Conservation (phyloP, 2,797 vertebrate genomes). For the Pseudotriccus pelzelni region DNA sequence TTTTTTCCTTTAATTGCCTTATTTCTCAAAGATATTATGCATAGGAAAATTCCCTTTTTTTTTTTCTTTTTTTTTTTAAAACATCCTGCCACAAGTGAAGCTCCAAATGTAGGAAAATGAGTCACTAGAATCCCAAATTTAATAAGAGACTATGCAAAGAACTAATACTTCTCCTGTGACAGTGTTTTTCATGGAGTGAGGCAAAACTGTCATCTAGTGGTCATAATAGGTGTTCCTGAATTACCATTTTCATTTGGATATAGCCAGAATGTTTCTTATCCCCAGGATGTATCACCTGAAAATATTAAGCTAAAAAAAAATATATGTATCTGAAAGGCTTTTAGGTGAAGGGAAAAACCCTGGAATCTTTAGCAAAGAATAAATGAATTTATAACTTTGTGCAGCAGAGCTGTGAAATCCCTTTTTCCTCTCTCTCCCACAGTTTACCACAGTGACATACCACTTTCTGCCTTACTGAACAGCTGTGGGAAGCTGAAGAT, state of each 20-base stretch:
- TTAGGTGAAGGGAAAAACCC: background rate
- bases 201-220: conserved; percentile 78
- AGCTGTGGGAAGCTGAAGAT: background rate
- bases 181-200: conserved; percentile 33
- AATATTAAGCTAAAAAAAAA: background rate
- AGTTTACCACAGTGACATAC: background rate
- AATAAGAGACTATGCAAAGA: background rate
- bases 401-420: background rate
- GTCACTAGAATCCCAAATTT: background rate
- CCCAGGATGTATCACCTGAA: background rate
- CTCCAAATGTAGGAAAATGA: background rate
- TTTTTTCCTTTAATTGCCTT: background rate
- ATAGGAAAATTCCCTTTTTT: background rate
- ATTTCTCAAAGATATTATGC: background rate
- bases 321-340: background rate
- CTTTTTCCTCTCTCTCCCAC: background rate
- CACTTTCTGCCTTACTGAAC: background rate
- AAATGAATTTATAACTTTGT: background rate
- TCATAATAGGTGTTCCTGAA: background rate
- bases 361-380: background rate
- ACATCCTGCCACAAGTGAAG: background rate
- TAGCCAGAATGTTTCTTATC: background rate
- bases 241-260: background rate
- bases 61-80: background rate
- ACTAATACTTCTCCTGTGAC: background rate